Conservation (phyloP, 2,888 invertebrate species). For the Gastracanthus pulcherrimus region DNA sequence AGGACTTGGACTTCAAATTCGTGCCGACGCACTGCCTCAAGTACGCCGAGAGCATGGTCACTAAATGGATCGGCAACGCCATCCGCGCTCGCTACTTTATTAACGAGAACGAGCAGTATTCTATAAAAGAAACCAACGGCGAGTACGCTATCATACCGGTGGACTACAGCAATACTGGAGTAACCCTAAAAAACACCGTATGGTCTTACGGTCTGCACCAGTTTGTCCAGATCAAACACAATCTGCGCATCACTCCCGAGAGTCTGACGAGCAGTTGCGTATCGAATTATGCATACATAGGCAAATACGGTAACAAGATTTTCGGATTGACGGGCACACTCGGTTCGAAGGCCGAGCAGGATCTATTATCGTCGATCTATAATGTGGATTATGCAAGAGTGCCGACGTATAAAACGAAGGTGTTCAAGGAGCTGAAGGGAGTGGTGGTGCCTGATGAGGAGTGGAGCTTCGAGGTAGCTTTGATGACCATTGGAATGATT, state of each 20-base stretch:
- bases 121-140: conserved; percentile 62
- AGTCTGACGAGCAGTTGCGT: conserved; percentile 73
- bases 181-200: conserved; percentile 70
- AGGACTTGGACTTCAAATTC: conserved; percentile 52
- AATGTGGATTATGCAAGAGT: conserved; percentile 68
- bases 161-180: conserved; percentile 72
- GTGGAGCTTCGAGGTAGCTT: conserved; percentile 50
- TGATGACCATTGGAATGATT: conserved; percentile 48
- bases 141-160: conserved; percentile 66
- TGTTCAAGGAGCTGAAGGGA: conserved; percentile 62
- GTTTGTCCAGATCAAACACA: conserved; percentile 75
- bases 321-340: conserved; percentile 75
- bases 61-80: conserved; percentile 63
- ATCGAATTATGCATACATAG: conserved; percentile 67
- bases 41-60: conserved; percentile 49
- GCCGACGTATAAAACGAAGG: conserved; percentile 68
- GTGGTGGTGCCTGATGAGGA: conserved; percentile 51
- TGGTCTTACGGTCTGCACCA: conserved; percentile 75
- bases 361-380: conserved; percentile 67
- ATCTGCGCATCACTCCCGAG: conserved; percentile 66
- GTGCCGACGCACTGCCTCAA: conserved; percentile 50
- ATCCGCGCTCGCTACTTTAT: conserved; percentile 66
- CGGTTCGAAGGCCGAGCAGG: conserved; percentile 68
- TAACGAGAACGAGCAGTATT: conserved; percentile 66
- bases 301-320: conserved; percentile 60